Percentiles rank a stretch among this genome's conserved stretches.
phyloP scores from a whole-genome alignment of 2,113 vertebrate species.

The Quiscalus mexicanus region DNA sequence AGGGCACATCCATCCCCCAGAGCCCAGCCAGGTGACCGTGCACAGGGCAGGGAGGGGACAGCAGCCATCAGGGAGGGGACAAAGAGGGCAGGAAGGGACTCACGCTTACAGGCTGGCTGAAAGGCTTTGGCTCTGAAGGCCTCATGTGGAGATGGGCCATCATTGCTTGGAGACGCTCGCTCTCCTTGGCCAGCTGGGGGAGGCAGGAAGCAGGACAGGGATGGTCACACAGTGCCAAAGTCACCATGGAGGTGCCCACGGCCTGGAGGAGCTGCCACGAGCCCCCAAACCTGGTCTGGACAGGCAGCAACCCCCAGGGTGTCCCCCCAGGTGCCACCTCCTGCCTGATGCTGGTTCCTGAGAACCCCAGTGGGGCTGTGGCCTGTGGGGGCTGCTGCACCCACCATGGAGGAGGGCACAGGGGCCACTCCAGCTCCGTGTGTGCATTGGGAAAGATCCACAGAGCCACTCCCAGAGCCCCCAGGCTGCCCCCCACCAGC shows the following conservation, averaged over 20 bases:
- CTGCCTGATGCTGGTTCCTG: too few species aligned
- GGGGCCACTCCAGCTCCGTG: accelerated
- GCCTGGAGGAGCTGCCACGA: not conserved
- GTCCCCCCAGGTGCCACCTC: not conserved
- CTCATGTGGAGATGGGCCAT: conserved; percentile 99
- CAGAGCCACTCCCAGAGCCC: not conserved
- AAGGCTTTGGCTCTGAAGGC: conserved; percentile 97
- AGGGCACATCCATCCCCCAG: accelerated
- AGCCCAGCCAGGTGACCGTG: not conserved
- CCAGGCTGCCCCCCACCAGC: not conserved
- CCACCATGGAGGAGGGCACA: not conserved
- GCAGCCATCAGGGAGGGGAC: accelerated
- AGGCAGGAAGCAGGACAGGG: not conserved
- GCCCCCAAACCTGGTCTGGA: not conserved
- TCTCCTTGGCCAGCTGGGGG: conserved; percentile 93
- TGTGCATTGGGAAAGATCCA: not conserved
- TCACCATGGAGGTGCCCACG: not conserved
- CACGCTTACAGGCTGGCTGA: conserved; percentile 92
- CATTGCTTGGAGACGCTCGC: conserved; percentile 97
- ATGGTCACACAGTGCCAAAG: not conserved
- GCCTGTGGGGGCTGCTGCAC: not conserved
- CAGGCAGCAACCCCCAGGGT: not conserved
- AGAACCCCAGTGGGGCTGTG: not conserved
- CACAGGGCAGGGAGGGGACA: not conserved
- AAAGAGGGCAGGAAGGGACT: not conserved